A percentile compares a stretch with the other conserved stretches of the same genome.
Conservation (phyloP, 1,140 invertebrate species). For the Plectrocnemia conspersa region DNA sequence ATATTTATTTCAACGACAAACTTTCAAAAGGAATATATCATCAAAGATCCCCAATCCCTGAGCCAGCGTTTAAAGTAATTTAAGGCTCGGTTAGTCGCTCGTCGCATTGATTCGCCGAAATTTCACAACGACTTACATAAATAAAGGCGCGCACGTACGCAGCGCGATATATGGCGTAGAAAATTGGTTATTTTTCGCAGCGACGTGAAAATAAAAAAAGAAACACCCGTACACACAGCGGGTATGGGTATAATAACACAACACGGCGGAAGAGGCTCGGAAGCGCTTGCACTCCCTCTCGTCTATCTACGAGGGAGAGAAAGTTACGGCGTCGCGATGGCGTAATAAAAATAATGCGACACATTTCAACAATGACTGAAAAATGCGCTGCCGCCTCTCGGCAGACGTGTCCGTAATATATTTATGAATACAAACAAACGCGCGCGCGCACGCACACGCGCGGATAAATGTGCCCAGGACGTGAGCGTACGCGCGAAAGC, state of each 20-base stretch:
- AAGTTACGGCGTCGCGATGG: constrained; percentile 21
- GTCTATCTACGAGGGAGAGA: background rate
- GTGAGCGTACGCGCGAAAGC: constrained; percentile 1
- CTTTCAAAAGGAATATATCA: too few species aligned
- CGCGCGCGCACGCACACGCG: background rate
- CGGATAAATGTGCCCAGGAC: constrained; percentile 5
- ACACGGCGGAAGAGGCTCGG: constrained; percentile 4
- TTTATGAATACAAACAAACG: background rate
- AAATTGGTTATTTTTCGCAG: constrained; percentile 9
- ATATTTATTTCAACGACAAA: too few species aligned
- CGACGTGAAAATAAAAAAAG: too few species aligned
- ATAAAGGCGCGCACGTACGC: too few species aligned
- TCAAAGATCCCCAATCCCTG: too few species aligned
- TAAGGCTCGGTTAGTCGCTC: too few species aligned
- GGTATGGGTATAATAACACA: too few species aligned
- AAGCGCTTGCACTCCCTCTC: constrained; percentile 3
- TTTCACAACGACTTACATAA: too few species aligned
- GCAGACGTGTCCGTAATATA: constrained; percentile 10
- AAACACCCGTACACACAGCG: too few species aligned
- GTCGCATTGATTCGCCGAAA: too few species aligned
- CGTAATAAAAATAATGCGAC: constrained; percentile 34
- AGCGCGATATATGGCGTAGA: constrained; percentile 2
- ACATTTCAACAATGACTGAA: constrained; percentile 32
- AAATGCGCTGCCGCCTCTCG: constrained; percentile 16
- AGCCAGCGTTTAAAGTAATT: too few species aligned